phyloP scores from a whole-genome alignment of 2,113 vertebrate species.

The Theropithecus gelada region DNA sequence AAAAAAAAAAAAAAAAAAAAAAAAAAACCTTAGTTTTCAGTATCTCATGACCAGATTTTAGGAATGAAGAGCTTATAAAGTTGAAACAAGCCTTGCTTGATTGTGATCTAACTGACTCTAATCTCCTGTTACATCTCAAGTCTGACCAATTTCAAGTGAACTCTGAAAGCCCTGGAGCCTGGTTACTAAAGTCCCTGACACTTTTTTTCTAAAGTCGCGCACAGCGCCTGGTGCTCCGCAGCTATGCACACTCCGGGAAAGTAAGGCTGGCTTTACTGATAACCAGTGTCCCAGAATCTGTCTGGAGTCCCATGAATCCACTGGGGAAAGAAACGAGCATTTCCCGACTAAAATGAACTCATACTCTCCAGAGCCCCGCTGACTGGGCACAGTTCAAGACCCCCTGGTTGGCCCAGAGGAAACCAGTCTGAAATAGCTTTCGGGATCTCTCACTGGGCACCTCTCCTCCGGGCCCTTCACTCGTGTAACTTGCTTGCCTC shows the following conservation, averaged over 20 bases:
- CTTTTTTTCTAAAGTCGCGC: background rate
- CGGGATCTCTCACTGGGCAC: fast-evolving
- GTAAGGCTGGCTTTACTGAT: background rate
- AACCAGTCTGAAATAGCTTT: too few relatives aligned
- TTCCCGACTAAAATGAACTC: background rate
- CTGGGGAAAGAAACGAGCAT: background rate
- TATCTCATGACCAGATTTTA: background rate
- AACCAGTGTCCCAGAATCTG: background rate
- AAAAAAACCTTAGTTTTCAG: background rate
- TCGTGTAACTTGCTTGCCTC: too few relatives aligned
- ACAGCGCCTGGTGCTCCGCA: background rate
- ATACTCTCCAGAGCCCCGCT: background rate
- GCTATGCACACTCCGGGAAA: background rate
- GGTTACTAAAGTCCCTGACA: background rate
- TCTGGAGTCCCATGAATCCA: background rate
- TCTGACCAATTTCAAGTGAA: background rate
- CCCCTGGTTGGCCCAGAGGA: background rate
- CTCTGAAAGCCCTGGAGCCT: background rate
- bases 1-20: background rate
- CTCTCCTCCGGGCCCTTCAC: background rate
- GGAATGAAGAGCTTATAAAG: background rate
- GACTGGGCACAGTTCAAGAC: background rate
- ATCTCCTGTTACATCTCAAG: background rate
- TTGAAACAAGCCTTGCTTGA: background rate
- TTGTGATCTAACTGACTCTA: background rate